A percentile compares a stretch with the other conserved stretches of the same genome.
Evolutionary conservation across 2,888 invertebrate genomes (phyloP).

Genomic region (Oxytorus armatus): DNA sequence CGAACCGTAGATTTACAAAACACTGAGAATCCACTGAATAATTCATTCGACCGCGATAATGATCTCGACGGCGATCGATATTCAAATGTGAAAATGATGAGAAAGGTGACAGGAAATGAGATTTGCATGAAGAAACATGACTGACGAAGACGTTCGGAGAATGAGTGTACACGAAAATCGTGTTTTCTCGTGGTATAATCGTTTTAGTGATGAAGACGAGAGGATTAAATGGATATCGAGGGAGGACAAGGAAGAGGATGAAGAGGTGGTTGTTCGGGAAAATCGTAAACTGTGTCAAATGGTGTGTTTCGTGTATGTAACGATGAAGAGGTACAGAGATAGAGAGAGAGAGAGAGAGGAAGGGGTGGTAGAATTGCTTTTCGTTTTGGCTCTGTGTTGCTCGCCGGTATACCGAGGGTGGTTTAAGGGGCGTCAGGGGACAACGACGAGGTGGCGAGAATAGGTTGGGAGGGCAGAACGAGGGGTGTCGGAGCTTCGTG

Average conservation of each 20-base stretch:
- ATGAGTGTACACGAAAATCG: too few species aligned
- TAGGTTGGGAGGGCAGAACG: slow-evolving; percentile 41
- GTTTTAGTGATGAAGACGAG: too few species aligned
- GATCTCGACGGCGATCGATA: slow-evolving; percentile 39
- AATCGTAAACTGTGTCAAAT: too few species aligned
- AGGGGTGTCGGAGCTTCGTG: slow-evolving; percentile 69
- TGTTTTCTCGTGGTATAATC: too few species aligned
- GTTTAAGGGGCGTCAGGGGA: slow-evolving; percentile 54
- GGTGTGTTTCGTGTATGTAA: too few species aligned
- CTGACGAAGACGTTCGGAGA: too few species aligned
- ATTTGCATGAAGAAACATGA: slow-evolving; percentile 23
- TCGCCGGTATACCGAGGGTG: slow-evolving; percentile 18
- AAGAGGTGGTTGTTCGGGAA: too few species aligned
- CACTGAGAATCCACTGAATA: slow-evolving; percentile 49
- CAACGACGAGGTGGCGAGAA: slow-evolving; percentile 46
- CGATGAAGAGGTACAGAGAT: neutral
- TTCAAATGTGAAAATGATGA: slow-evolving; percentile 41
- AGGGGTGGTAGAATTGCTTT: too few species aligned
- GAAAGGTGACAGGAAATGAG: slow-evolving; percentile 2
- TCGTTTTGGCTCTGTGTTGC: too few species aligned
- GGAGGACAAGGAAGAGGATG: too few species aligned
- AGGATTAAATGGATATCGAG: too few species aligned
- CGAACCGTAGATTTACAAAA: slow-evolving; percentile 18
- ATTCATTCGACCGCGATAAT: slow-evolving; percentile 47
- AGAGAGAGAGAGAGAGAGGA: neutral